Evolutionary conservation across 1,140 invertebrate genomes (phyloP), one percentile per base, ranked within the genome.

Genomic region (Patella vulgata): DNA sequence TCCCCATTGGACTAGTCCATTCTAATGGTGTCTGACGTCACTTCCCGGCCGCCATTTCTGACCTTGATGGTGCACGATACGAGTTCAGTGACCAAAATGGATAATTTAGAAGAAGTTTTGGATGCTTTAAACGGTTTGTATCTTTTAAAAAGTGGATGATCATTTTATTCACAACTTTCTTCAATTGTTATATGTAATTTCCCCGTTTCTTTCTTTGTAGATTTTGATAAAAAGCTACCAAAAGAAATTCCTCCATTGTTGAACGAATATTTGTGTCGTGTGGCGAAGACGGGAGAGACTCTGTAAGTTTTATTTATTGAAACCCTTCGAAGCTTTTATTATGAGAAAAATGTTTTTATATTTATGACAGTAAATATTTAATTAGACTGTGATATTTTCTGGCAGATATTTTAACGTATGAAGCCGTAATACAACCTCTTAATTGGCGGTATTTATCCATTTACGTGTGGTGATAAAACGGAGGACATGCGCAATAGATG

Each of bases 251-350:
- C 95, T n/a, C 87, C 90, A 54, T 89, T 93, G 75, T 86, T 98
- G 47, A 94, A 97, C 73, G 93, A 96, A 36, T 97, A 96, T 83
- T 85, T 98, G 47, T 88, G 89, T 66, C 93, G 91, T 86, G 93
- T 98, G 55, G 95, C 95, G 0, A 92, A 93, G 85, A 96, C 94
- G 57, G 96, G 96, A 54, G 93, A 97, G 82, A 94, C 94, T 9
- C 88, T 97, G 80, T 84, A 73, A 78, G 79, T 78, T 30, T n/a
- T 14, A 21, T 42, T 8, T 33, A 52, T 11, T 33, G 4, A 51
- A 28, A n/a, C 12, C 9, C 42, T 51, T 11, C 25, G 11, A 28
- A n/a, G 21, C 51, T n/a, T n/a, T n/a, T n/a, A n/a, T n/a, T n/a
- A n/a, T n/a, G n/a, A n/a, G n/a, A n/a, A n/a, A n/a, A n/a, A n/a